Evolutionary conservation across 2,888 invertebrate species (phyloP).

Genomic region (Busseola fusca): DNA sequence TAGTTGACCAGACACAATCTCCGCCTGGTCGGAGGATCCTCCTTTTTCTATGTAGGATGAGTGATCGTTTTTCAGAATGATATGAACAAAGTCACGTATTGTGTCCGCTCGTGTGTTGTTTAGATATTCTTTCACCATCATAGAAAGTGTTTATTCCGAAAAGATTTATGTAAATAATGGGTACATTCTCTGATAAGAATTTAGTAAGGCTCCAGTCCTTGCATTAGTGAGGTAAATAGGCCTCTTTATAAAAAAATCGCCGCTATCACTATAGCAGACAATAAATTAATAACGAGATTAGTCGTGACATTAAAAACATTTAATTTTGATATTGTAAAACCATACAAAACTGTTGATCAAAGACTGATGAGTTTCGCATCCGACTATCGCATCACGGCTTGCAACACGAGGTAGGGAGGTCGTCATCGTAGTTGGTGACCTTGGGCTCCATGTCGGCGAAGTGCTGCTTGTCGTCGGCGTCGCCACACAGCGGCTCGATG

Average conservation of each 20-base stretch:
- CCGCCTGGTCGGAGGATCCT: no score
- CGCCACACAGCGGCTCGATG: conserved; percentile 74
- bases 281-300: background rate
- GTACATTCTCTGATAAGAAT: background rate
- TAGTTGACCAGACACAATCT: no score
- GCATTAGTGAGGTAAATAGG: background rate
- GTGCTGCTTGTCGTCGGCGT: conserved; percentile 56
- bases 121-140: no score
- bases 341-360: background rate
- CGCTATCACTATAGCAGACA: background rate
- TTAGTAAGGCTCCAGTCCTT: background rate
- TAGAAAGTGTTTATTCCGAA: no score
- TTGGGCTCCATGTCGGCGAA: conserved; percentile 55
- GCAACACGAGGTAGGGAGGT: conserved; percentile 61
- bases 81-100: no score
- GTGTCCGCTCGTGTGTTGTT: no score
- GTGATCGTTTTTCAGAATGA: no score
- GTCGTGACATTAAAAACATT: conserved; percentile 16
- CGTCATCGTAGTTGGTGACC: conserved; percentile 70
- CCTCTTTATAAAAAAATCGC: background rate
- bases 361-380: background rate
- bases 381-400: conserved; percentile 51
- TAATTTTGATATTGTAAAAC: conserved; percentile 37
- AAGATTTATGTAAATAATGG: no score
- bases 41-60: no score